Conservation (phyloP, 1,140 invertebrate genomes). For the Drosophila busckii region DNA sequence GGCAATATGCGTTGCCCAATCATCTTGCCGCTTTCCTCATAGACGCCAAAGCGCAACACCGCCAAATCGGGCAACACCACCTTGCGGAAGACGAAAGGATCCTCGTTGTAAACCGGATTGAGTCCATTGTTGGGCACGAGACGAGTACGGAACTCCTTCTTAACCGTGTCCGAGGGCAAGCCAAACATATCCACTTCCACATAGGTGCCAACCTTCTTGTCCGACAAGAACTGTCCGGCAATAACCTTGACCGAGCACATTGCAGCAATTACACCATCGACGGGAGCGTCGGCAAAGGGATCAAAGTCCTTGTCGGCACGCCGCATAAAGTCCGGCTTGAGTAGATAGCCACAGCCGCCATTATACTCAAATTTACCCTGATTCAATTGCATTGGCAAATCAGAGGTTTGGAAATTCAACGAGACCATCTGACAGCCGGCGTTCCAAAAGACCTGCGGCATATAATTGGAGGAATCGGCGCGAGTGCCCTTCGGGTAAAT, state of each 20-base stretch:
- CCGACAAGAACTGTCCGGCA: constrained; percentile 99
- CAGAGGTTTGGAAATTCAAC: constrained; percentile 99
- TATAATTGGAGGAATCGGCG: constrained; percentile 99
- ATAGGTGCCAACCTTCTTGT: constrained; percentile 99
- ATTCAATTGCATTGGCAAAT: constrained; percentile 99
- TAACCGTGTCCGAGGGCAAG: constrained; percentile 98
- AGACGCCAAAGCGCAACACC: constrained; percentile 97
- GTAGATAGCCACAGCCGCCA: constrained; percentile 95
- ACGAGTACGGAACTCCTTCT: constrained; percentile 98
- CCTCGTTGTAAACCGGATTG: constrained; percentile 99
- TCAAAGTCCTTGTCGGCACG: constrained; percentile 97
- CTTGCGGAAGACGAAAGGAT: constrained; percentile 98
- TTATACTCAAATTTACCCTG: constrained; percentile 99
- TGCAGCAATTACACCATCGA: constrained; percentile 99
- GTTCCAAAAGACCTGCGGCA: constrained; percentile 98
- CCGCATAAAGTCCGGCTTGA: constrained; percentile 99
- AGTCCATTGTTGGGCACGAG: constrained; percentile 97
- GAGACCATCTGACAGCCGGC: constrained; percentile 98
- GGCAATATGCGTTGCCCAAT: constrained; percentile 98
- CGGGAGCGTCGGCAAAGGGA: constrained; percentile 99
- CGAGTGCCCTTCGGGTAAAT: constrained; percentile 99
- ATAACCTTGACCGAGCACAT: constrained; percentile 99
- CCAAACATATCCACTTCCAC: constrained; percentile 99
- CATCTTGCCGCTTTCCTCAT: constrained; percentile 98
- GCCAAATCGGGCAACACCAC: constrained; percentile 98